Percentiles rank a stretch among this genome's conserved stretches.
These are phyloP conservation scores for Platichthys flesus DNA, from an alignment of 2,113 vertebrate species.

Conservation along the genomic window DNA sequence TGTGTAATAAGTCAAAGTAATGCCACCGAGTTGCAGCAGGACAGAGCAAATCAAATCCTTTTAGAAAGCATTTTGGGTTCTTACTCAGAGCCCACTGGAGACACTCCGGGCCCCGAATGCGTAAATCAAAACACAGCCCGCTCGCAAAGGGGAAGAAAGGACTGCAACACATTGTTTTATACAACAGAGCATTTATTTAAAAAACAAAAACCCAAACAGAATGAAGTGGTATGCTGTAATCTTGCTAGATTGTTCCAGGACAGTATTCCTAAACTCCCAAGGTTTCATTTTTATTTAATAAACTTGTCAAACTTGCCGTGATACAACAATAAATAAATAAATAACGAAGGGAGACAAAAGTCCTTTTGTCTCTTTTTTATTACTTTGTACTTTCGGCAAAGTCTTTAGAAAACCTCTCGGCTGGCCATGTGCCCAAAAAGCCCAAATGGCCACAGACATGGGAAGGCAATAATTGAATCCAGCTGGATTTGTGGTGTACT, in stretches of 20 bases:
- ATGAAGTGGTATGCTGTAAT: constrained; percentile 2
- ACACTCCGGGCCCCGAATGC: constrained; percentile 23
- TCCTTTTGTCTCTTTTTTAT: not conserved
- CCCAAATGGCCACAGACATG: constrained; percentile 62
- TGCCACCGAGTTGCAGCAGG: constrained; percentile 30
- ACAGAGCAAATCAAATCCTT: constrained; percentile 48
- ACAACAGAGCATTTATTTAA: constrained; percentile 2
- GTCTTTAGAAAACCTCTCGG: constrained; percentile 29
- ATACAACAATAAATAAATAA: constrained; percentile 2
- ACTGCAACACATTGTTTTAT: constrained; percentile 28
- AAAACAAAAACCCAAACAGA: not conserved
- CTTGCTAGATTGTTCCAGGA: constrained; percentile 36
- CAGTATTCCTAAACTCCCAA: constrained; percentile 41
- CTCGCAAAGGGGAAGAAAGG: constrained; percentile 28
- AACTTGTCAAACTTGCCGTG: constrained; percentile 54
- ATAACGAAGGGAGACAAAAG: not conserved
- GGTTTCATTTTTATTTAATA: constrained; percentile 65
- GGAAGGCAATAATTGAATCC: constrained; percentile 73
- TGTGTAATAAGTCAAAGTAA: constrained; percentile 53
- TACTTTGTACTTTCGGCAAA: constrained; percentile 53
- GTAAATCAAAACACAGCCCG: constrained; percentile 44
- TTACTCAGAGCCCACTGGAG: constrained; percentile 37
- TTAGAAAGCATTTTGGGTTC: constrained; percentile 43
- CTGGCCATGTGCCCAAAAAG: constrained; percentile 55
- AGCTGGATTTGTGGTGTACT: constrained; percentile 68